These are phyloP conservation scores for Melipona beecheii DNA, from an alignment of 2,888 invertebrate genomes.

Conservation along the genomic window DNA sequence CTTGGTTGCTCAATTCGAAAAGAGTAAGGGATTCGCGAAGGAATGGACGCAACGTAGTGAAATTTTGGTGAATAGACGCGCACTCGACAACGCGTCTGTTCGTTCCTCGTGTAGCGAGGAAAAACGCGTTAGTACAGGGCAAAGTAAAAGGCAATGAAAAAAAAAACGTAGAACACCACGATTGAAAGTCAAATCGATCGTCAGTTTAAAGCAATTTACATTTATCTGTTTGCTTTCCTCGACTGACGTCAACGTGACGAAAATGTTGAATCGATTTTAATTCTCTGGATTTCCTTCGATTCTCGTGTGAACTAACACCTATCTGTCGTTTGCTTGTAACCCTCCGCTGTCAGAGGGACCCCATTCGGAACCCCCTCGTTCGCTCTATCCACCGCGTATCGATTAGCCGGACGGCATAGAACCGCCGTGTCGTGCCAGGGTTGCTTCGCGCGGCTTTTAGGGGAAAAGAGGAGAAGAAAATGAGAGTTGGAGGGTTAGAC, in stretches of 20 bases:
- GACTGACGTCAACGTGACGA: background rate
- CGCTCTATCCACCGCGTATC: conserved; percentile 58
- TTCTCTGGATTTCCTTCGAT: conserved; percentile 22
- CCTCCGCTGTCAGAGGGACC: conserved; percentile 40
- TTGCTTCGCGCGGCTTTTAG: conserved; percentile 53
- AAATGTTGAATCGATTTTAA: background rate
- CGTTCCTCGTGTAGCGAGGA: background rate
- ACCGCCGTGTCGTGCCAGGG: conserved; percentile 43
- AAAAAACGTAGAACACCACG: background rate
- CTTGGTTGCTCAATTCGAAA: background rate
- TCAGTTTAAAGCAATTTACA: too few relatives aligned
- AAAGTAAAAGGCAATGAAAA: too few relatives aligned
- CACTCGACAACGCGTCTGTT: background rate
- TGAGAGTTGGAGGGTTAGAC: conserved; percentile 30
- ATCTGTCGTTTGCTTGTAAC: conserved; percentile 49
- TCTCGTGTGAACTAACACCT: conserved; percentile 48
- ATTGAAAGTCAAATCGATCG: background rate
- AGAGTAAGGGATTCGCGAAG: background rate
- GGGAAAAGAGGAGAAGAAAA: conserved; percentile 51
- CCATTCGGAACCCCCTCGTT: conserved; percentile 43
- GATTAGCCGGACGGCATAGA: conserved; percentile 62
- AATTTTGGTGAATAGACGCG: background rate
- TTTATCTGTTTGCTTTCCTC: background rate
- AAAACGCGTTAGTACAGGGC: background rate
- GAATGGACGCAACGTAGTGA: background rate